These are phyloP conservation scores for Apodemus agrarius DNA, from an alignment of 2,797 vertebrate genomes.

Conservation along the genomic window DNA sequence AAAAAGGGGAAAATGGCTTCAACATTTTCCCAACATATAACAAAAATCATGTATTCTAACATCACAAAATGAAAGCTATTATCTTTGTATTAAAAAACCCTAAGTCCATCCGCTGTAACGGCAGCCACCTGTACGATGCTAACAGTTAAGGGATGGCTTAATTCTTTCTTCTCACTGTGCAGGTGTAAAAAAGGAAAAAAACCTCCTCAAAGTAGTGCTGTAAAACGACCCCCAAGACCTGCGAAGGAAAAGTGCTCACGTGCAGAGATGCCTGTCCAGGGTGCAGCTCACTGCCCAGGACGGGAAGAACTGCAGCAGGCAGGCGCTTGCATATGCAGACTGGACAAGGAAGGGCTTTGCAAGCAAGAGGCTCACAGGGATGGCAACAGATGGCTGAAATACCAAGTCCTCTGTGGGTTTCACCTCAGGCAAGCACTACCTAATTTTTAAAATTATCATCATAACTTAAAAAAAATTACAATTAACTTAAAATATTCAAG, in stretches of 20 bases:
- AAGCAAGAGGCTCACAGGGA: neutral
- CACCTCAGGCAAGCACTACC: neutral
- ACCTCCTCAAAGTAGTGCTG: neutral
- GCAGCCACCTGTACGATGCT: neutral
- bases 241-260: neutral
- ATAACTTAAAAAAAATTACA: neutral
- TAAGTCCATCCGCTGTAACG: neutral
- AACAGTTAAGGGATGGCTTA: slow-evolving; percentile 10
- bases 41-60: slow-evolving; percentile 41
- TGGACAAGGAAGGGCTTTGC: neutral
- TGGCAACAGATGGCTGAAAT: neutral
- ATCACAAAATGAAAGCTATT: slow-evolving; percentile 44
- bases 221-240: neutral
- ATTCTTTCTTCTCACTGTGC: slow-evolving; percentile 25
- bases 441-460: slow-evolving; percentile 35
- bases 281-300: neutral
- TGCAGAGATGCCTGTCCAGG: neutral
- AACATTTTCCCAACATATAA: slow-evolving; percentile 69
- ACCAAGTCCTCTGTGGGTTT: neutral
- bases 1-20: slow-evolving; percentile 34
- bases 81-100: neutral
- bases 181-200: slow-evolving; percentile 36
- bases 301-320: neutral
- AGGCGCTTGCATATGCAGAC: neutral
- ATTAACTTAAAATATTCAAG: slow-evolving; percentile 52